Percentiles rank a stretch among this genome's conserved stretches.
These are phyloP conservation scores for Sepiola atlantica DNA, from an alignment of 2,888 invertebrate genomes.

Conservation along the genomic window DNA sequence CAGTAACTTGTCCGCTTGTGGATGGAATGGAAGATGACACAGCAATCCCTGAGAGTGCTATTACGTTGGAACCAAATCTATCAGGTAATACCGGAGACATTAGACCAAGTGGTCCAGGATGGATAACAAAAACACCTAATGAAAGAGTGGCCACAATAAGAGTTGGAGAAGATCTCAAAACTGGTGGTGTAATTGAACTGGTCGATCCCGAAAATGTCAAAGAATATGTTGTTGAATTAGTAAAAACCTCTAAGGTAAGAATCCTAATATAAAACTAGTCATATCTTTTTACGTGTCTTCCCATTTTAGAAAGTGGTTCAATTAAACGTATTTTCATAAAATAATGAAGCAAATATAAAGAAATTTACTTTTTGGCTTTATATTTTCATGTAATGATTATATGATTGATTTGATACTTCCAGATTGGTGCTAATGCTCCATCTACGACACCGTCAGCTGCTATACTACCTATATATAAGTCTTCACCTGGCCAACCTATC, in stretches of 20 bases:
- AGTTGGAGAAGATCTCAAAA: neutral
- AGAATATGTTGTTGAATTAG: neutral
- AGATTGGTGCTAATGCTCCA: too few relatives aligned
- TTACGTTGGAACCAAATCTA: neutral
- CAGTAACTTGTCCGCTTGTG: neutral
- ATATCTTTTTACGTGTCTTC: too few relatives aligned
- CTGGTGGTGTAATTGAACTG: neutral
- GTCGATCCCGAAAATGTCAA: neutral
- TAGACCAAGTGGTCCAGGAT: neutral
- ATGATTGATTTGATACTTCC: too few relatives aligned
- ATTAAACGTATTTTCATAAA: too few relatives aligned
- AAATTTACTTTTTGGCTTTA: too few relatives aligned
- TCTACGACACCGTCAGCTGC: too few relatives aligned
- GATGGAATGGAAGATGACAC: slow-evolving; percentile 37
- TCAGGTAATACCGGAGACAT: neutral
- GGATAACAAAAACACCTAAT: neutral
- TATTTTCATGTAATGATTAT: too few relatives aligned
- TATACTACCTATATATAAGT: too few relatives aligned
- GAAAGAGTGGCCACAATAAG: neutral
- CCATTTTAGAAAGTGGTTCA: too few relatives aligned
- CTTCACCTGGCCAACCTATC: too few relatives aligned
- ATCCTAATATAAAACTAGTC: too few relatives aligned
- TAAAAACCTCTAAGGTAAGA: neutral
- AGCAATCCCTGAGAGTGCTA: neutral
- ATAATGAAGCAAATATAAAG: too few relatives aligned